Base-by-base conservation (phyloP, 2,113 vertebrate genomes). In the Scophthalmus maximus region DNA sequence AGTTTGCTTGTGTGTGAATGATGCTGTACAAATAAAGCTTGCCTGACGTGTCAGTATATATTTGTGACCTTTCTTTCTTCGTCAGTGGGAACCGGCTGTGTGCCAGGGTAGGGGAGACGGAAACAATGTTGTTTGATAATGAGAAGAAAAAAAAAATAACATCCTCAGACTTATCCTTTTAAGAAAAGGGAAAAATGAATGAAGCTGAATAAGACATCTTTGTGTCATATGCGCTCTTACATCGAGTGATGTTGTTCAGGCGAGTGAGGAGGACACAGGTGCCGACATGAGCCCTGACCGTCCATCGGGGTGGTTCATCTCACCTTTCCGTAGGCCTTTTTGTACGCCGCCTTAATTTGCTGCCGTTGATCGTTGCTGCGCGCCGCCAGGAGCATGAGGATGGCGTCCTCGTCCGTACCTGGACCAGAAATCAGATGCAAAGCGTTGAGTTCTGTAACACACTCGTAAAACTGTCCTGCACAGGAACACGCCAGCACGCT, bases 371-470 rank as follows among this genome's bases (percentile, higher is more conserved):
- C 87, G 5, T 98, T 98, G 89, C 90, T 96, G 59, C 96, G 95
- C 2, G 94, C 67, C 0, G 93, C 91, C 78, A 99, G 76, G 59
- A 98, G 88, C 69, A 94, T 96, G 83, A 98, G 85, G 73, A 99
- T 82, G 3, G 91, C 69, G 1, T 95, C 96, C 89, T 99, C 98
- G 79, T 98, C 95, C 0, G 97, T 99, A 42, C 98, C 98, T 99
- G 91, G 1, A 87, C 57, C 46, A 73, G 22, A 40, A 62, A 53
- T 61, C 12, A 49, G 55, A 36, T 2, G n/a, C n/a, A n/a, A 5
- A 60, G 46, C 26, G 30, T 58, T 30, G 26, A 17, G 12, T 22
- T 4, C 4, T 27, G 38, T 7, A 18, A 38, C 70, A n/a, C 1
- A n/a, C 1, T 1, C 15, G 12, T 5, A 14, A 40, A 15, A 40